Base-by-base conservation (phyloP, 2,113 vertebrate genomes). In the Dicaeum eximium region DNA sequence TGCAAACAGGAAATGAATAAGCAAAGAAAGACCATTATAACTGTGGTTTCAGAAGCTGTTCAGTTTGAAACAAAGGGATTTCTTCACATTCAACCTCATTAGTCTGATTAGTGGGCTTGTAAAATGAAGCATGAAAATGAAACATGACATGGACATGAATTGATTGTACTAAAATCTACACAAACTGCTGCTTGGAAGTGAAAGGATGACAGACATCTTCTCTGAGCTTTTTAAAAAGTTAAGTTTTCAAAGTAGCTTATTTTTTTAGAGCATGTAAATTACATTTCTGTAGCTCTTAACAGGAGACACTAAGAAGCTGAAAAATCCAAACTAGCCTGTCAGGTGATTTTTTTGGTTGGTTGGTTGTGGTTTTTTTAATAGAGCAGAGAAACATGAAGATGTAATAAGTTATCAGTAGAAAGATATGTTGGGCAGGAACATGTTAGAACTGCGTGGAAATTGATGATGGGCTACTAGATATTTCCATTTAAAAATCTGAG, bases 1-100 rank as follows among this genome's bases (percentile, higher is more conserved):
- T 83, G 67, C 44, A 38, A 92, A 71, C 27, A 45, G 72, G 82
- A 92, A 72, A 90, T 96, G 82, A 94, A 83, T 84, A 88, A 94
- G 90, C 61, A 90, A 83, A 92, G 69, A 80, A 9, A 90, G 75
- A 35, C 80, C 48, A 80, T 95, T 96, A 28, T 86, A 90, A 82
- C 45, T 54, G 51, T 66, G 75, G 77, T 85, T 92, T 89, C 92
- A 94, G 92, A 94, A 79, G 54, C 90, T 78, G 88, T 91, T 86
- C 74, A 92, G 33, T 54, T 89, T 90, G 73, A 92, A 95, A 97
- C 96, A 97, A 97, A 96, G 73, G 79, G 54, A 86, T 93, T 97
- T 97, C 69, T 93, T 97, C 94, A 90, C 91, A 90, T 86, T 97
- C 94, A 95, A 44, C 78, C 97, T 97, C 96, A 97, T 97, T 97